Base-by-base conservation (phyloP, 2,113 vertebrate species). In the Oryzias woworae region DNA sequence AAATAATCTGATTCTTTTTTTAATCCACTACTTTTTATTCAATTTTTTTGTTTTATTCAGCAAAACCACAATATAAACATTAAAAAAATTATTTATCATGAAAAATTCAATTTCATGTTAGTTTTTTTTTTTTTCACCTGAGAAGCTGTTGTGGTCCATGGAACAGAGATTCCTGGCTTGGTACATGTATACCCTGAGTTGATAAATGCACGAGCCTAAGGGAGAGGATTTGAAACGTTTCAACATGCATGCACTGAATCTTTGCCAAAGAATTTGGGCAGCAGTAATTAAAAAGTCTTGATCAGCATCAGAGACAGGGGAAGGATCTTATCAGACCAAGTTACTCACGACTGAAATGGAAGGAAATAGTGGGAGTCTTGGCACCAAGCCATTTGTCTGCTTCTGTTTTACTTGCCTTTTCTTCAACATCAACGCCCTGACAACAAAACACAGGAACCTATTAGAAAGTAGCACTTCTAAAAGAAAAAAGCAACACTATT, bases 131-230 rank as follows among this genome's bases (percentile, higher is more conserved):
- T 1, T 16, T 58, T 88, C 91, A 98, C 97, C 97, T 83, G 97
- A 99, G 90, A 99, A 99, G 71, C 96, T 98, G 85, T 99, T 95
- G 82, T 98, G 98, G 85, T 99, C 97, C 91, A 98, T 94, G 67
- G 97, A 94, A 77, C 91, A 90, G 78, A 99, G 95, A 71, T 93
- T 95, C 81, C 94, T 94, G 26, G 90, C 97, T 83, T 99, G 97
- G 87, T 98, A 98, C 74, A 98, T 47, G 0, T 98, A 99, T 73
- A 96, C 98, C 73, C 97, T 94, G 77, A 99, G 92, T 51, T 99
- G 97, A 68, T 97, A 99, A 66, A 76, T 81, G 59, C 91, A 92
- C 8, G 92, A 92, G 69, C 88, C 97, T 99, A 72, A 84, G 65
- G 42, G 69, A 89, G 65, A 76, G 16, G 1, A 62, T 49, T 45